Evolutionary conservation across 2,113 vertebrate species (phyloP).

Genomic region (Sinocyclocheilus rhinocerous): DNA sequence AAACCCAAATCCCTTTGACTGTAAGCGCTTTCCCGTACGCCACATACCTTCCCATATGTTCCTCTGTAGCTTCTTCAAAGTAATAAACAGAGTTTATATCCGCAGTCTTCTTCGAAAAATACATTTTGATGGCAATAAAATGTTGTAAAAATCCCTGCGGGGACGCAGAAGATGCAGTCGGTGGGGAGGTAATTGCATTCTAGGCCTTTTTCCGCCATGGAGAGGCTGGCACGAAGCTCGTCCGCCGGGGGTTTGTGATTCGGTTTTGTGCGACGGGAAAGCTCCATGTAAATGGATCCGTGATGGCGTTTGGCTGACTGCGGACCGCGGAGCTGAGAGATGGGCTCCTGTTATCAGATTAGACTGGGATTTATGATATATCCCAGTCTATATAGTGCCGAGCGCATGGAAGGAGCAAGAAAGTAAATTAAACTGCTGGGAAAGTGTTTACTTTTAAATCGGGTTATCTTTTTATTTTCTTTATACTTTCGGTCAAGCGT

Average conservation of each 20-base stretch:
- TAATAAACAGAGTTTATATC: constrained; percentile 43
- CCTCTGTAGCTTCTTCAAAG: background rate
- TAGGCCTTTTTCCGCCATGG: constrained; percentile 53
- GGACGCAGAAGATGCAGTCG: constrained; percentile 63
- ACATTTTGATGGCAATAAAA: constrained; percentile 62
- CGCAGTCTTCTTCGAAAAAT: constrained; percentile 1
- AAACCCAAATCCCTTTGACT: constrained; percentile 7
- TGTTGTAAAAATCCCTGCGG: constrained; percentile 62
- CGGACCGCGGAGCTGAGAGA: constrained; percentile 79
- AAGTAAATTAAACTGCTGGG: constrained; percentile 31
- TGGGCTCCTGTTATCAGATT: constrained; percentile 84
- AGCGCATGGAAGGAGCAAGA: constrained; percentile 7
- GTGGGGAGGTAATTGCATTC: constrained; percentile 70
- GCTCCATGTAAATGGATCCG: constrained; percentile 54
- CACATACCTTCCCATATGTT: constrained; percentile 1
- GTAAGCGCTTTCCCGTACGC: background rate
- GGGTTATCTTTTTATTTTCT: constrained; percentile 28
- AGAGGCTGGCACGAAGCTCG: constrained; percentile 55
- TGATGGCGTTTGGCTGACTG: constrained; percentile 67
- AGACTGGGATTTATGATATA: constrained; percentile 76
- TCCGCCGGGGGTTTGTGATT: constrained; percentile 20
- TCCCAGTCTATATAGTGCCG: constrained; percentile 49
- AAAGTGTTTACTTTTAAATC: constrained; percentile 34
- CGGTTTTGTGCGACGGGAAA: constrained; percentile 27
- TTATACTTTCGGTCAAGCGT: constrained; percentile 25